phyloP scores from a whole-genome alignment of 23 tunicate species.

The Botrylloides violaceus region DNA sequence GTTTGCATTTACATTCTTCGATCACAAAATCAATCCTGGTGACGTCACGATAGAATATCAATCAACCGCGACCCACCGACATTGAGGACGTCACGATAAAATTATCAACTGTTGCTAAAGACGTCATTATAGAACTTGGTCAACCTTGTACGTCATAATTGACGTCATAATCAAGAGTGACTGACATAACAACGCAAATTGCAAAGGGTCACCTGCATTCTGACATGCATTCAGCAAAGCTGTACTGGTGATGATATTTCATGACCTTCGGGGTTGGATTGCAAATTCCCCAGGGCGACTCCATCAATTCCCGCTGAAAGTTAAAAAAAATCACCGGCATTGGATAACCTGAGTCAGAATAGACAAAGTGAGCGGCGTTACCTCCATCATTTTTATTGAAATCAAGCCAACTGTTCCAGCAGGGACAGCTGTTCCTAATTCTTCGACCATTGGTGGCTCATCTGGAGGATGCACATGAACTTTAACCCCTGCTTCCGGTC shows the following conservation, averaged over 20 bases:
- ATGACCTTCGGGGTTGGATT: conserved; percentile 7
- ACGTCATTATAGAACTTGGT: too few species aligned
- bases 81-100: too few species aligned
- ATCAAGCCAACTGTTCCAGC: conserved; percentile 33
- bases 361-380: too few species aligned
- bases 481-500: conserved; percentile 53
- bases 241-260: conserved; percentile 26
- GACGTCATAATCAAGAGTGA: too few species aligned
- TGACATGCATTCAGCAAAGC: conserved; percentile 26
- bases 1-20: conserved; percentile 38
- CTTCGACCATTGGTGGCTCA: conserved; percentile 31
- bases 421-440: conserved; percentile 25
- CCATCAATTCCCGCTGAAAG: conserved; percentile 35
- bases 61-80: too few species aligned
- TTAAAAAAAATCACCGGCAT: not conserved
- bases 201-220: conserved; percentile 43
- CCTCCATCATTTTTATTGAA: conserved; percentile 35
- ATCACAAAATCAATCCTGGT: conserved; percentile 25
- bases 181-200: too few species aligned
- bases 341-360: not conserved
- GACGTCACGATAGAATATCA: too few species aligned
- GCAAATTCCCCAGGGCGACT: conserved; percentile 53
- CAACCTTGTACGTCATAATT: too few species aligned
- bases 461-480: conserved; percentile 32
- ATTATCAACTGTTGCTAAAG: too few species aligned